Base-by-base conservation (phyloP, 2,113 vertebrate genomes). In the Elgaria multicarinata region DNA sequence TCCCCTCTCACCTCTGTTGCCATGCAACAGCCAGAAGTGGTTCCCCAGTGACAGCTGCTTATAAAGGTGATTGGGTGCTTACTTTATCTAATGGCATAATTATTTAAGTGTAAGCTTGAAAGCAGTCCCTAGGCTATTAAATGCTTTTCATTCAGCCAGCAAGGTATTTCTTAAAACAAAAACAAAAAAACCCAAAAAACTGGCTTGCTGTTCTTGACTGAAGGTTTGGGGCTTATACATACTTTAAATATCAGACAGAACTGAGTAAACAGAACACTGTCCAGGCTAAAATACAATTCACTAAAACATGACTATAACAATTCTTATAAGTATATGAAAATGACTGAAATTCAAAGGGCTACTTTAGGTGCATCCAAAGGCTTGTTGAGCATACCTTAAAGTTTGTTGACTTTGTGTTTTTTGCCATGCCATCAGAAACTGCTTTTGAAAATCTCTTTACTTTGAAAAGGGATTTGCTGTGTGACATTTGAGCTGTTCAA, bases 211-310 rank as follows among this genome's bases (percentile, higher is more conserved):
- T 1, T 50, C 6, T 1, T 36, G 7, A 50, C 58, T 50, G 58
- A 87, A 16, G 12, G 4, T 33, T 24, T 46, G 3, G 0, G 46
- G 79, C 28, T 81, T 79, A 28, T 64, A 14, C n/a, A 62, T 42
- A 50, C 6, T 78, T 66, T 18, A 4, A 67, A 62, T 20, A 2
- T 76, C 14, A 14, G 75, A n/a, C 24, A 64, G 53, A 83, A 69
- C 6, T 88, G 66, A 90, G 62, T 0, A 12, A 39, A 79, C 50
- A 86, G 64, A 1, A 4, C 18, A 10, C 81, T 24, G 33, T 46
- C 24, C 58, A 44, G 6, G 87, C 42, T 81, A 1, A 94, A 91
- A 72, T 87, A n/a, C 69, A 58, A 80, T 58, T 12, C 16, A 22
- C 24, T 69, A 14, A 28, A 83, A 26, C 67, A 16, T 24, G 10